Base-by-base conservation (phyloP, 2,888 invertebrate species). In the Diachrysia chrysitis region DNA sequence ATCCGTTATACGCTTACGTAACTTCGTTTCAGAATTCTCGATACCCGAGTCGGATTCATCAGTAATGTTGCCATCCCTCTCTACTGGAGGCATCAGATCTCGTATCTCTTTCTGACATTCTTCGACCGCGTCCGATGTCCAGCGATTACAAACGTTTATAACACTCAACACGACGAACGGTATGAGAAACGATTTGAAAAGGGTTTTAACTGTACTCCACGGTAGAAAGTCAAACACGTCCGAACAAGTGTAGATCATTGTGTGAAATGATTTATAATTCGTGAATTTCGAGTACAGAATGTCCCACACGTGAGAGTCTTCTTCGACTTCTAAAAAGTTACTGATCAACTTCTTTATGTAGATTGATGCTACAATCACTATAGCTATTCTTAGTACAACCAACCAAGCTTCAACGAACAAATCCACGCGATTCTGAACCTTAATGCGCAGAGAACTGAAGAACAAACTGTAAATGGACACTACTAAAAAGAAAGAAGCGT, bases 161-260 rank as follows among this genome's bases (percentile, higher is more conserved):
- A 95, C 82, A 1, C 92, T 93, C 0, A 96, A 57, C 0, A 95
- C 58, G 0, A 95, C 96, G 6, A 95, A 90, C 0, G 97, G 97
- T 12, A 97, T 89, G 0, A 97, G 83, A 5, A 96, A 88, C 0
- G 97, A 96, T 59, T 90, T 88, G 0, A 91, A 83, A 19, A 97
- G 85, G 57, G 95, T 95, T 46, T 90, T 85, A 0, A 96, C 85
- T 0, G 96, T 94, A 23, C 90, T 93, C 58, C 92, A 87, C 0
- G 96, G 96, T 55, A 98, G 86, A 84, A 97, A 98, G 83, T 97
- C 97, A 85, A 98, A 98, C 67, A 97, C 98, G 0, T 96, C 95
- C 0, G 97, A 96, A 87, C 98, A 98, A 0, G 97, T 97, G 83
- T 98, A 98, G 2, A 98, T 88, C 85, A 97, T 88, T 0, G 98